Percentiles rank a stretch among this genome's conserved stretches.
Conservation (phyloP, 1,140 invertebrate genomes). For the Pectinophora gossypiella region DNA sequence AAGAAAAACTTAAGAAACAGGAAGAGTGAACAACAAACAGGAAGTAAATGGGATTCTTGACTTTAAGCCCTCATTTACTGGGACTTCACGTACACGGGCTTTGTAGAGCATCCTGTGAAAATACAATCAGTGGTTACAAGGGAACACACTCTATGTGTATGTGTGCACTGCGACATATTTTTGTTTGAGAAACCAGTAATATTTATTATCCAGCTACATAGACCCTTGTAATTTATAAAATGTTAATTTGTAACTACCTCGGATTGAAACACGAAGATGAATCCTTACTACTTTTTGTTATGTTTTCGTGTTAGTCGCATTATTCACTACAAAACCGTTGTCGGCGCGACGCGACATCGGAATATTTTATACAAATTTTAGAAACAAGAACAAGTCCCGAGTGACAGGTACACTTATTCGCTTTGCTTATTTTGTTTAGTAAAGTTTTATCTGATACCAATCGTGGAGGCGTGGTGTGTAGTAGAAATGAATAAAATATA, state of each 20-base stretch:
- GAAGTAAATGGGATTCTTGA: background rate
- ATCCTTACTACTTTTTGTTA: constrained; percentile 21
- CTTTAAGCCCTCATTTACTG: background rate
- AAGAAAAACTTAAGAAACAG: background rate
- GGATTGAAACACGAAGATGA: constrained; percentile 27
- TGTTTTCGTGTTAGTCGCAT: constrained; percentile 38
- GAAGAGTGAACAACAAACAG: background rate
- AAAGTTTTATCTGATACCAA: constrained; percentile 59
- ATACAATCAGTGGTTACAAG: background rate
- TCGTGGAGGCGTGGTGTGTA: constrained; percentile 46
- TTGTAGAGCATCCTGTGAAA: background rate
- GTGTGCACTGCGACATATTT: too few relatives aligned
- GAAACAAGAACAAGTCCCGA: constrained; percentile 66
- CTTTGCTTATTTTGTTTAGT: constrained; percentile 63
- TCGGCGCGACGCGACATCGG: constrained; percentile 50
- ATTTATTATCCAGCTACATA: too few relatives aligned
- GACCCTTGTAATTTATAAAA: too few relatives aligned
- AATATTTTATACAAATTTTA: constrained; percentile 75
- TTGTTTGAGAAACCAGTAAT: too few relatives aligned
- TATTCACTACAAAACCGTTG: constrained; percentile 45
- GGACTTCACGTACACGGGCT: background rate
- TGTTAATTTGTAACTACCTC: background rate
- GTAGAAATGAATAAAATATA: constrained; percentile 66
- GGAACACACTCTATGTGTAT: too few relatives aligned
- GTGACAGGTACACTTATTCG: constrained; percentile 70